Evolutionary conservation across 2,113 vertebrate species (phyloP).

Genomic region (Rhinoptilus africanus): DNA sequence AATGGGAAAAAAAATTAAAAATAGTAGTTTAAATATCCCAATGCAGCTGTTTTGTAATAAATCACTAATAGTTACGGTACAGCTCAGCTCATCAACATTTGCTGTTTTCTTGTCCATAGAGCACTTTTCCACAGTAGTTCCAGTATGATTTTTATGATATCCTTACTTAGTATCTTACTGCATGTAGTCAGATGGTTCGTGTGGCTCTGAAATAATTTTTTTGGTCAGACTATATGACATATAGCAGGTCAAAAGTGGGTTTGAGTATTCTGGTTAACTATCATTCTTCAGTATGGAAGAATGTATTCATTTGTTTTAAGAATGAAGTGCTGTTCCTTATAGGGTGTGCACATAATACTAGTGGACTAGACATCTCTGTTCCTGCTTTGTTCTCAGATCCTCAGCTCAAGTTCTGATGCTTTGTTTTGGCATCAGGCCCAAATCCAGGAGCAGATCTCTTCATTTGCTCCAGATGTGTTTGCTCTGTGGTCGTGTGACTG

Average conservation of each 20-base stretch:
- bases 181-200: background rate
- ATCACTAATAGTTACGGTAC: background rate
- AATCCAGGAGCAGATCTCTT: background rate
- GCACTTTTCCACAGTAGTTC: background rate
- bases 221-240: background rate
- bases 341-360: background rate
- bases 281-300: background rate
- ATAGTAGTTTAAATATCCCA: background rate
- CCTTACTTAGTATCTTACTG: background rate
- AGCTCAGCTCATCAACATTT: background rate
- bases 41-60: slow-evolving; percentile 30
- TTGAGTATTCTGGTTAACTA: background rate
- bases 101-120: background rate
- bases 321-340: background rate
- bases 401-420: background rate
- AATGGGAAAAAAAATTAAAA: background rate
- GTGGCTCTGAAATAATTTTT: background rate
- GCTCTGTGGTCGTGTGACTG: background rate
- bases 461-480: background rate
- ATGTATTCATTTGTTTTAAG: background rate
- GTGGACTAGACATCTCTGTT: background rate
- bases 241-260: background rate
- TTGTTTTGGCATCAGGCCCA: background rate
- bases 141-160: background rate
- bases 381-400: background rate